Evolutionary conservation across 1,140 invertebrate genomes (phyloP), one percentile per base, ranked within the genome.

Genomic region (Pseudobourletiella spinata): DNA sequence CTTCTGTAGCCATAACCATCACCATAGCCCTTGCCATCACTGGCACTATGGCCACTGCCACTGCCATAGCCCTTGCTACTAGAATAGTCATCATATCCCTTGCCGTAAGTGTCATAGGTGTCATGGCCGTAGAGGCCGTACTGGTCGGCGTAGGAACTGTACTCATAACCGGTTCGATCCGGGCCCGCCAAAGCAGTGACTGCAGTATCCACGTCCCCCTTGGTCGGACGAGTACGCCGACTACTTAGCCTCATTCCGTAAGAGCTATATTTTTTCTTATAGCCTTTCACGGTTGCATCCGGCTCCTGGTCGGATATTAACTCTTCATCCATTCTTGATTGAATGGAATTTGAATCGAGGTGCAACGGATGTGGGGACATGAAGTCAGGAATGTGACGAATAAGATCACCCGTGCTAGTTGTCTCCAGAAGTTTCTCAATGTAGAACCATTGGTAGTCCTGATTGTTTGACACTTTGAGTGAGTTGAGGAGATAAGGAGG

Each of bases 241-340:
- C 22, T 56, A 44, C 50, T 24, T 2, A 42, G 39, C 0, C 39
- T 26, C 24, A 61, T 61, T 30, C 42, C 59, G 26, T 55, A 46
- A 44, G 54, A 54, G 0, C 54, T 26, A 35, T 63, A 50, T 29
- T 57, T 63, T 18, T 61, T 63, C 20, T 61, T 61, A 15, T 61
- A 55, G n/a, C 61, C 42, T 57, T 63, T 63, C 1, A 54, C 43
- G 2, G 50, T 52, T n/a, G 59, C 59, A 29, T 61, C 55, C 24
- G 66, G 63, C 30, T 69, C 68, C 52, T 69, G 64, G 18, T 69
- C 68, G 16, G 51, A 61, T n/a, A 66, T 54, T 0, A 69, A 32
- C 18, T 63, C 65, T 6, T 56, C 52, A 15, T 64, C 62, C 44
- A 4, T 43, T 3, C 61, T 32, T 4, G 25, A 20, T 11, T 57